These are phyloP conservation scores for Eunapius fragilis DNA, from an alignment of 37 sponge, comb jelly and placozoan genomes.

Conservation along the genomic window DNA sequence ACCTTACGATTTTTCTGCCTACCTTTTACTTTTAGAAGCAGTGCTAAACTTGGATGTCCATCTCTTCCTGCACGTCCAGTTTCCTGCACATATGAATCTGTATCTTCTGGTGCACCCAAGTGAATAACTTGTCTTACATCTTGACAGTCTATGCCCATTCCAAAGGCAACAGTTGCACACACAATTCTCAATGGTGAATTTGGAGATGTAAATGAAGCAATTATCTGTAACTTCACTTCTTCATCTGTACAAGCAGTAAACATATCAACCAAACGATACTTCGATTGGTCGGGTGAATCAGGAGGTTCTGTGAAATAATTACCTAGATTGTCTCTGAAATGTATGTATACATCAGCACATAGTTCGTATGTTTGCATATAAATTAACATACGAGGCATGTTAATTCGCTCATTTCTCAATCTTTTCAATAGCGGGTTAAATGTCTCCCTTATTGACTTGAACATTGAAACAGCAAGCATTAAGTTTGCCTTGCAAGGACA, in stretches of 20 bases:
- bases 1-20: neutral
- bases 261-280: conserved; percentile 31
- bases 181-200: conserved; percentile 14
- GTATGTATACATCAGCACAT: neutral
- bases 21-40: too few relatives aligned
- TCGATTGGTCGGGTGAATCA: conserved; percentile 10
- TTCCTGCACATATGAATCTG: too few relatives aligned
- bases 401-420: neutral
- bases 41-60: conserved; percentile 2
- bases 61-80: too few relatives aligned
- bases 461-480: neutral
- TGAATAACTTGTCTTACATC: too few relatives aligned
- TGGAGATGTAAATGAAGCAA: neutral
- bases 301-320: conserved; percentile 1
- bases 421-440: conserved; percentile 2
- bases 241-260: conserved; percentile 32
- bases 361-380: conserved; percentile 3
- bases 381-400: neutral
- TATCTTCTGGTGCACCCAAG: too few relatives aligned
- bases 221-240: conserved; percentile 11
- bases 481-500: neutral
- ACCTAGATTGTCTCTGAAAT: neutral
- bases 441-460: neutral
- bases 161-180: conserved; percentile 48
- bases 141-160: conserved; percentile 47